Conservation (phyloP, 2,888 invertebrate species). For the Zhengitettix transpicula region DNA sequence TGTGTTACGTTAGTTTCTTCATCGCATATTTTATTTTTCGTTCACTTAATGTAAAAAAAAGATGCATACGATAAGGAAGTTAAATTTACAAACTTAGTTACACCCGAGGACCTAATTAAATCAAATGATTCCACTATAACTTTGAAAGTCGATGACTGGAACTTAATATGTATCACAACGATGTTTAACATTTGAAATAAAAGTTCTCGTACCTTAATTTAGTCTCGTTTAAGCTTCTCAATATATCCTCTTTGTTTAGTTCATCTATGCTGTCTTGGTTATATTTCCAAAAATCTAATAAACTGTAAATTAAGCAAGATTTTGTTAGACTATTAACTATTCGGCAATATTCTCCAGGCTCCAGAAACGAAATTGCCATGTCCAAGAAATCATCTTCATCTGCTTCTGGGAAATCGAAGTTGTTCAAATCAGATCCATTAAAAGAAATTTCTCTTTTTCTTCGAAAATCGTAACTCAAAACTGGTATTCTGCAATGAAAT, state of each 20-base stretch:
- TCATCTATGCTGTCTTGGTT: constrained; percentile 33
- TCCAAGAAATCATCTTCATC: constrained; percentile 22
- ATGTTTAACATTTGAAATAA: too few species aligned
- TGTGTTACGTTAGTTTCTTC: too few species aligned
- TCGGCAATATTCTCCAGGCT: constrained; percentile 38
- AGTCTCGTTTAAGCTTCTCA: constrained; percentile 38
- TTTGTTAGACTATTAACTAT: constrained; percentile 41
- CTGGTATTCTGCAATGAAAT: constrained; percentile 10
- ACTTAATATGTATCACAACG: too few species aligned
- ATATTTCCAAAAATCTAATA: constrained; percentile 55
- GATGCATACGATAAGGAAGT: too few species aligned
- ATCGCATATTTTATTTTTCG: too few species aligned
- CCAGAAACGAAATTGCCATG: too few species aligned
- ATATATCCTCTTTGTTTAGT: constrained; percentile 41
- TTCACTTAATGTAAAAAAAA: too few species aligned
- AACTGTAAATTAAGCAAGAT: constrained; percentile 44
- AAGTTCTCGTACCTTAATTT: constrained; percentile 12
- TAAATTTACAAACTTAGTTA: too few species aligned
- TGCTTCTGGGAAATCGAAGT: not conserved
- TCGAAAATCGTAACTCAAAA: constrained; percentile 4
- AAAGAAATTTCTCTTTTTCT: not conserved
- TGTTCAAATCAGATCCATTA: not conserved
- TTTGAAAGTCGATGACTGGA: too few species aligned
- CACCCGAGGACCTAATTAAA: too few species aligned
- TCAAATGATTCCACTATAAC: too few species aligned